These are phyloP conservation scores for Coelopa frigida DNA, from an alignment of 1,140 invertebrate genomes.

Conservation along the genomic window DNA sequence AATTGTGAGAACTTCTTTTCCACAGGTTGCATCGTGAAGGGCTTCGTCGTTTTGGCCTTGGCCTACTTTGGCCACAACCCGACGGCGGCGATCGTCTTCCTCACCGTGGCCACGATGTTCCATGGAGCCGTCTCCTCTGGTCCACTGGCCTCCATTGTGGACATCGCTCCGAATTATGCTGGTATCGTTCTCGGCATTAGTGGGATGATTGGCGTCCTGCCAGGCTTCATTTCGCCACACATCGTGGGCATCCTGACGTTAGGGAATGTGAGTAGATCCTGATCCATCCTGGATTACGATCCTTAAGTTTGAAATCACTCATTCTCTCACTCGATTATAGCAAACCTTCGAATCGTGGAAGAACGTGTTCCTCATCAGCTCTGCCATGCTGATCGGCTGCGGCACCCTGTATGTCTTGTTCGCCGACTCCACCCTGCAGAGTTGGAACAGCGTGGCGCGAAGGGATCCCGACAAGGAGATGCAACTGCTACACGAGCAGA, in stretches of 20 bases:
- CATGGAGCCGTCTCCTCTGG: constrained; percentile 62
- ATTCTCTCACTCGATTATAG: constrained; percentile 38
- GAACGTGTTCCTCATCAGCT: constrained; percentile 55
- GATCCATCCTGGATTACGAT: neutral
- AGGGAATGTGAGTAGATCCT: constrained; percentile 50
- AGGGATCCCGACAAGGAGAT: constrained; percentile 25
- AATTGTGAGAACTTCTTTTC: constrained; percentile 3
- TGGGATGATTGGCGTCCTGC: constrained; percentile 48
- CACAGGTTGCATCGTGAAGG: constrained; percentile 49
- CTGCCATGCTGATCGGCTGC: constrained; percentile 48
- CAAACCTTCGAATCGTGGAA: constrained; percentile 62
- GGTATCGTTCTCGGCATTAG: constrained; percentile 54
- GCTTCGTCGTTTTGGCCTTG: constrained; percentile 51
- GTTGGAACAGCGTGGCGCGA: constrained; percentile 51
- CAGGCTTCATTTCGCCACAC: constrained; percentile 53
- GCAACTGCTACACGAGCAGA: constrained; percentile 11
- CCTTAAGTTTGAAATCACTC: neutral
- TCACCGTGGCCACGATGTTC: constrained; percentile 54
- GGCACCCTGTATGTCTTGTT: constrained; percentile 52
- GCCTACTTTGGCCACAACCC: constrained; percentile 58
- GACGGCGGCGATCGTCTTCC: constrained; percentile 52
- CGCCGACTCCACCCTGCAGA: constrained; percentile 53
- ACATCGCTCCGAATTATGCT: constrained; percentile 64
- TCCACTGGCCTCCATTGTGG: constrained; percentile 55
- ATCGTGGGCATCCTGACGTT: constrained; percentile 55